Base-by-base conservation (phyloP, 2,113 vertebrate species). In the Etheostoma cragini region DNA sequence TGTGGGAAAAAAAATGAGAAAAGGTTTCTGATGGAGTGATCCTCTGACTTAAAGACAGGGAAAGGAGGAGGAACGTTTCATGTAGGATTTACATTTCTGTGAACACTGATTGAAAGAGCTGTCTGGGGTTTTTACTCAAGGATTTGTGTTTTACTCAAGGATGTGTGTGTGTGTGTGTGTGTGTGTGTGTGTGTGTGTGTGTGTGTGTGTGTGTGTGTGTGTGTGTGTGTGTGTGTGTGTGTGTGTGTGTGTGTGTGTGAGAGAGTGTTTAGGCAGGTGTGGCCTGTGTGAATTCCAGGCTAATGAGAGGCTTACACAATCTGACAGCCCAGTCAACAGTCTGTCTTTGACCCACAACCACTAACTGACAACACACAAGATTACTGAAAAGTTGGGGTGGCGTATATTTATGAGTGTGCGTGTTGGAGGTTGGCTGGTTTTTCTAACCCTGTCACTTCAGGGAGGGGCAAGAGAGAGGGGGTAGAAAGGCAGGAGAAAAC, bases 301-400 rank as follows among this genome's bases (percentile, higher is more conserved):
- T 92, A 94, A 94, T 94, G 88, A 90, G 87, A 91, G 90, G 82
- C 89, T 92, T 85, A 62, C 76, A 86, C 74, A 87, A 79, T 87
- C 84, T 92, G 86, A 94, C 91, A 93, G 85, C 71, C 71, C 68
- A 86, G 76, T 92, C 87, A 90, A 91, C 88, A 90, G 83, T 84
- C 81, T 89, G 84, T 85, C 87, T 93, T 80, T 89, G 87, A 92
- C 78, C 86, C 90, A 89, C 71, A 90, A 88, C 91, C 91, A 86
- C 89, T 63, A 78, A 86, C 87, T 85, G 84, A 91, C 90, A 90
- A 81, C 82, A 85, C 88, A 83, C 84, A 61, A 71, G 80, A 84
- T 87, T 87, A 84, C 80, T 78, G 86, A 92, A 91, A 88, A 86
- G 84, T 63, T 69, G 50, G 47, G 53, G 5, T 58, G 22, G 69